phyloP scores from a whole-genome alignment of 2,888 invertebrate species.

The Meiosimyza decipiens region DNA sequence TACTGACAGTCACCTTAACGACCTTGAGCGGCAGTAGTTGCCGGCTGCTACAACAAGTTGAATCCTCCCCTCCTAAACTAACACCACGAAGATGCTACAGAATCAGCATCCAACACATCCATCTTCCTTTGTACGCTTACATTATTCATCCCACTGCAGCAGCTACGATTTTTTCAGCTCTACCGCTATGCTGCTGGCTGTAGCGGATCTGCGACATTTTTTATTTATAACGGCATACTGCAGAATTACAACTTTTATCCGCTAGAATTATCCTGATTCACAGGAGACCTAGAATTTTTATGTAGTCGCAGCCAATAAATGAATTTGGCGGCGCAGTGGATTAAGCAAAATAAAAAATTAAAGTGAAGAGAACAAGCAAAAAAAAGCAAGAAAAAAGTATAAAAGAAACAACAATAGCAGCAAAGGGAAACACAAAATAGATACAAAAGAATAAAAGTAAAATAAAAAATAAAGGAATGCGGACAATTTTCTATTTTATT shows the following conservation, averaged over 20 bases:
- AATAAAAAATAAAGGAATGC: background rate
- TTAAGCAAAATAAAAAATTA: background rate
- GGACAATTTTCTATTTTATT: constrained; percentile 1
- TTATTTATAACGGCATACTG: background rate
- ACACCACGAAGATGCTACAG: background rate
- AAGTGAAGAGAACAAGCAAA: background rate
- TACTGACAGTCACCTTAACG: too few relatives aligned
- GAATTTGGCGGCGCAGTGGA: constrained; percentile 7
- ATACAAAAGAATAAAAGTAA: too few relatives aligned
- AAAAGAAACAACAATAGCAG: too few relatives aligned
- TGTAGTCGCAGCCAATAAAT: constrained; percentile 5
- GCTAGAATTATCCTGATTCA: constrained; percentile 5
- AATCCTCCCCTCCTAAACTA: background rate
- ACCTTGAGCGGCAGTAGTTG: too few relatives aligned
- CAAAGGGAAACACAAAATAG: too few relatives aligned
- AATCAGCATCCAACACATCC: too few relatives aligned
- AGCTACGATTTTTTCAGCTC: background rate
- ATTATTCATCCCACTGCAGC: background rate
- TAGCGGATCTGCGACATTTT: background rate
- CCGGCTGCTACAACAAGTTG: too few relatives aligned
- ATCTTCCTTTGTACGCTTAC: too few relatives aligned
- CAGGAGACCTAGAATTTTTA: background rate
- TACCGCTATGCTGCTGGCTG: too few relatives aligned
- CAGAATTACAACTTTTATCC: constrained; percentile 10
- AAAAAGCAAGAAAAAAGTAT: too few relatives aligned